A percentile compares a stretch with the other conserved stretches of the same genome.
Evolutionary conservation across 2,797 vertebrate species (phyloP).

Genomic region (Florisuga fusca): DNA sequence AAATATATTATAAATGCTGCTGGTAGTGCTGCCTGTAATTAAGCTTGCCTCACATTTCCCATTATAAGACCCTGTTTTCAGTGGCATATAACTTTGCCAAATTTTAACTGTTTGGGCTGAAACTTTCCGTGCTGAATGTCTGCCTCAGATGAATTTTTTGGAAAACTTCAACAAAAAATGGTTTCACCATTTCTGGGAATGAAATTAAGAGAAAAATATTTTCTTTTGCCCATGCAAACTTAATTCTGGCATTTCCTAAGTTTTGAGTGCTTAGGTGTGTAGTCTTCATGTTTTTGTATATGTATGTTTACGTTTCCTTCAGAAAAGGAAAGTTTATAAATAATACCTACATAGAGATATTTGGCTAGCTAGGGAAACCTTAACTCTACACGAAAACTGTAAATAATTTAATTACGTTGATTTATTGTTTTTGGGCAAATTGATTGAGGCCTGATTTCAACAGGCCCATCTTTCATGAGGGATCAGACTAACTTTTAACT

Average conservation of each 20-base stretch:
- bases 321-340: slow-evolving; percentile 28
- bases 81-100: slow-evolving; percentile 42
- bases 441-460: neutral
- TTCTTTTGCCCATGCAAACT: slow-evolving; percentile 66
- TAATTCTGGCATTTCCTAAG: slow-evolving; percentile 53
- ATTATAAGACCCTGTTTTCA: slow-evolving; percentile 46
- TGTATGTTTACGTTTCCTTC: slow-evolving; percentile 33
- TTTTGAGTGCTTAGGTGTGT: slow-evolving; percentile 13
- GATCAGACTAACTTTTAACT: neutral
- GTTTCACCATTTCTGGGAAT: slow-evolving; percentile 70
- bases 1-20: neutral
- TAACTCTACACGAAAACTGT: neutral
- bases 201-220: slow-evolving; percentile 67
- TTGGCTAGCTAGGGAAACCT: neutral
- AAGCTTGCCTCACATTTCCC: slow-evolving; percentile 63
- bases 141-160: slow-evolving; percentile 67
- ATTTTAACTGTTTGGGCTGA: slow-evolving; percentile 69
- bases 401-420: neutral
- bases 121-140: slow-evolving; percentile 67
- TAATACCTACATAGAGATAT: neutral
- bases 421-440: neutral
- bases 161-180: slow-evolving; percentile 64
- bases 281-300: slow-evolving; percentile 35
- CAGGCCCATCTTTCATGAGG: neutral
- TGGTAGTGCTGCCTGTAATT: slow-evolving; percentile 54